phyloP scores from a whole-genome alignment of 2,888 invertebrate species.

The Odontomyia ornata region DNA sequence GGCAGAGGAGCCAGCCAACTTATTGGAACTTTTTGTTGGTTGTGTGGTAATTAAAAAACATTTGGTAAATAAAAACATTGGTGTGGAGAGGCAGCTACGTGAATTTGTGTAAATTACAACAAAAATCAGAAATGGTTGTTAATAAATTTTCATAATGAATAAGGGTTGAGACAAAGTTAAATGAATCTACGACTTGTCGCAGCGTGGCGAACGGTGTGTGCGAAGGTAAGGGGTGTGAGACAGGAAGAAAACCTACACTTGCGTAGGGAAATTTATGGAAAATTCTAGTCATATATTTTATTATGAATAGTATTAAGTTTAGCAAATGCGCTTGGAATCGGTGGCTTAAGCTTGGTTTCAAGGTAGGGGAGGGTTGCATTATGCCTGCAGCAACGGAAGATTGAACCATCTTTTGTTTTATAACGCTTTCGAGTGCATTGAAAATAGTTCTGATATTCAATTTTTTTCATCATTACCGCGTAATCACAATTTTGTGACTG shows the following conservation, averaged over 20 bases:
- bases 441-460: no score
- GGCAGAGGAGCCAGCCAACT: background rate
- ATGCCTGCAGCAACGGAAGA: background rate
- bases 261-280: conserved; percentile 33
- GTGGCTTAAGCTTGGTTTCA: background rate
- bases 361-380: background rate
- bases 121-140: conserved; percentile 29
- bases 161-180: conserved; percentile 22
- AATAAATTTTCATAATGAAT: conserved; percentile 38
- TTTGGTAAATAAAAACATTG: conserved; percentile 39
- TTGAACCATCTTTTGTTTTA: background rate
- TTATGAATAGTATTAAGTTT: background rate
- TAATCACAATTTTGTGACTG: no score
- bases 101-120: conserved; percentile 43
- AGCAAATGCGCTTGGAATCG: background rate
- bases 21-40: conserved; percentile 10
- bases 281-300: conserved; percentile 8
- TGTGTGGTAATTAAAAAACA: conserved; percentile 38
- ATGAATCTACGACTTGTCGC: background rate
- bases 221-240: background rate
- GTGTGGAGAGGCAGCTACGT: conserved; percentile 22
- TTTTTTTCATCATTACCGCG: no score
- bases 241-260: background rate
- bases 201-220: no score
- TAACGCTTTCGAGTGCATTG: no score